Percentiles rank a stretch among this genome's conserved stretches.
Evolutionary conservation across 1,140 invertebrate species (phyloP).

Genomic region (Argopecten irradians): DNA sequence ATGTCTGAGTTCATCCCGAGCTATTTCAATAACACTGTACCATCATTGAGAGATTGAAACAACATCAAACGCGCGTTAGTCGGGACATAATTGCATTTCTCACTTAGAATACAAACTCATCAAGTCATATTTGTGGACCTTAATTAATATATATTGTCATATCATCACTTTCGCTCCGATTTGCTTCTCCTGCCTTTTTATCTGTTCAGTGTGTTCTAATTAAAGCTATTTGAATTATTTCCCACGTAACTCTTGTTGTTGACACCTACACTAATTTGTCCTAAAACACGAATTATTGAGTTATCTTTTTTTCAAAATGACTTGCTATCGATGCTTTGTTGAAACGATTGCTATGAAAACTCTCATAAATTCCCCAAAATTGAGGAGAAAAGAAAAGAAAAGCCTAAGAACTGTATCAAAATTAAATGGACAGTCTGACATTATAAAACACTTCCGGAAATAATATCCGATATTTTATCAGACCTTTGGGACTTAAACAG

Average conservation of each 20-base stretch:
- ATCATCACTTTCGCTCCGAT: not conserved
- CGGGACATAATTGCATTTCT: not conserved
- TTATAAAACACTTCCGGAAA: conserved; percentile 17
- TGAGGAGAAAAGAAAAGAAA: not conserved
- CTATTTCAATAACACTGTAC: not conserved
- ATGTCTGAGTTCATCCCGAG: not conserved
- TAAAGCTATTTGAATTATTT: not conserved
- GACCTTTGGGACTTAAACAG: not conserved
- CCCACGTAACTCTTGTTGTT: not conserved
- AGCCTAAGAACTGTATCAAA: not conserved
- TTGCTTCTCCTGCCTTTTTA: not conserved
- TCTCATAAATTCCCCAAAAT: not conserved
- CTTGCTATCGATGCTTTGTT: not conserved
- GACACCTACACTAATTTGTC: not conserved
- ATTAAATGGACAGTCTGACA: not conserved
- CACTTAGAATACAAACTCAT: not conserved
- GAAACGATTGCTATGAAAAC: not conserved
- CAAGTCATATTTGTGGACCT: no score
- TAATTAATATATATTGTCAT: no score
- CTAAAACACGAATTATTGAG: not conserved
- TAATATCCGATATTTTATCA: conserved; percentile 23
- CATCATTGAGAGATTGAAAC: not conserved
- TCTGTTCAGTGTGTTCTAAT: not conserved
- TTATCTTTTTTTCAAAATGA: not conserved
- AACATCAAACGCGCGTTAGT: not conserved